Evolutionary conservation across 2,888 invertebrate genomes (phyloP), one percentile per base, ranked within the genome.

Genomic region (Pseudolycoriella hygida): DNA sequence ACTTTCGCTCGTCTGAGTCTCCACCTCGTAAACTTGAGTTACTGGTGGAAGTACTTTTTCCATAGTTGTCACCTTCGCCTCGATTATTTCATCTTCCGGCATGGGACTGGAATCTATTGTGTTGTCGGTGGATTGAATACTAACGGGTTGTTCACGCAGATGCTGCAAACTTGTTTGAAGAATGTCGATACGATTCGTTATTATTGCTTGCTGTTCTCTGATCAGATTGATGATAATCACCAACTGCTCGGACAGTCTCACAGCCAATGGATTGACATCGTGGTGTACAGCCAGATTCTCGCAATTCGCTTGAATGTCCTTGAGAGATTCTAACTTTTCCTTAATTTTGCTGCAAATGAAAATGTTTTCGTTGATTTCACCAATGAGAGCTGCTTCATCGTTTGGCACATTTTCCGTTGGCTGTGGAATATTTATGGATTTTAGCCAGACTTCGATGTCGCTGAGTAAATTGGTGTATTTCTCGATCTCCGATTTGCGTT

Each of bases 21-120:
- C 77, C 38, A 73, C 75, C 47, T 64, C 65, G 34, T 62, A 54
- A 12, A 56, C 59, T 53, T 43, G 52, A 48, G 40, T 52, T 4
- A 47, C 53, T 49, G 41, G 6, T 48, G 57, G 55, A 19, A 11
- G n/a, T 15, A 15, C 37, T 18, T 4, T 5, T 34, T 34, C 34
- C 8, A 14, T 43, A 17, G 50, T 5, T 10, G 42, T 11, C 18
- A 18, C 18, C 6, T 40, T 18, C 3, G 19, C 2, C 17, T 39
- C 15, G 15, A 58, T 61, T 17, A 70, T 68, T 54, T 77, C 71
- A 61, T 80, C 79, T 59, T 79, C 77, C 2, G 80, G 79, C 76
- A 80, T 78, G 45, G 79, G 77, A 41, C 72, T 71, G 0, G 80
- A 79, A 60, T 78, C 78, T 41, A 80, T 71, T 5, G 80, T 80